Base-by-base conservation (phyloP, 2,888 invertebrate species). In the Ecdyonurus torrentis region DNA sequence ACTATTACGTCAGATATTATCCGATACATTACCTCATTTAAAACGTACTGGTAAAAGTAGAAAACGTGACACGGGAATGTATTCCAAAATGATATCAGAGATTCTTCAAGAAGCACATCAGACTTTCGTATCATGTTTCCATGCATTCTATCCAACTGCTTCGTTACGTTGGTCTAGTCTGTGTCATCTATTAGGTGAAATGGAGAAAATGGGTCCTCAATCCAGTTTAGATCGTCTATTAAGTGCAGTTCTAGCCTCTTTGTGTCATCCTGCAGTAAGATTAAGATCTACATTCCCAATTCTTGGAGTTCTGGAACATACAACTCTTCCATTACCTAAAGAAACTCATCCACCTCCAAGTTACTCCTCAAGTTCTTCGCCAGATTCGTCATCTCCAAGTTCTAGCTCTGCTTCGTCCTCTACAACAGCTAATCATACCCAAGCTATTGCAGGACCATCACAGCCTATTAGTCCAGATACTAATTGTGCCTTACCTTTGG, bases 111-210 rank as follows among this genome's bases (percentile, higher is more conserved):
- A 97, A 74, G 92, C 93, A 64, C 92, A 95, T 68, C 83, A 85
- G 63, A 93, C 95, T 1, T 91, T 94, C 72, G 88, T 91, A 1
- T 81, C 89, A 2, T 94, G 96, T 72, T 97, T 94, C 71, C 93
- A 96, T 74, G 93, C 93, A 0, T 97, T 98, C 77, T 96, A 93
- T 75, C 96, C 97, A 0, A 95, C 94, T 0, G 89, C 91, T 0
- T 86, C 86, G 62, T 77, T 96, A 61, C 96, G 96, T 73, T 96
- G 96, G 95, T 87, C 87, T 67, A 90, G 91, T 70, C 77, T 97
- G 0, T 93, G 94, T 73, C 89, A 91, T 69, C 74, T 91, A 58
- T 58, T 25, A n/a, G 79, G 81, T 25, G 81, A 86, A 71, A 82
- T 83, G 71, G 82, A 83, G 65, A 85, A 84, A 76, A 86, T 85